phyloP scores from a whole-genome alignment of 1,140 invertebrate genomes.

The Drosophila prosaltans region DNA sequence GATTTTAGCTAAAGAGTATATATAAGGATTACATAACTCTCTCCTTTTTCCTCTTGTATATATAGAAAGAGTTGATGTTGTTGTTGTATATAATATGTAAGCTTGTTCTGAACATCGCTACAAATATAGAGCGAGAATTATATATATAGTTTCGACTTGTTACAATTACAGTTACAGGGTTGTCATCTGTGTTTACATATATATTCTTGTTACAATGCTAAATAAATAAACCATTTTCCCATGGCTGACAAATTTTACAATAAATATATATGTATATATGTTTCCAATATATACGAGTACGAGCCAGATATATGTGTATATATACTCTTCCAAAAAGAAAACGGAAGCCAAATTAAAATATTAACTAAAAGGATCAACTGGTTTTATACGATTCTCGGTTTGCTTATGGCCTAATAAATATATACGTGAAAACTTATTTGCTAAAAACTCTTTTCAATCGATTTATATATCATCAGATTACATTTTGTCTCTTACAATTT shows the following conservation, averaged over 20 bases:
- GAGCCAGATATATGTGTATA: conserved; percentile 8
- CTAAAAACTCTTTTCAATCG: conserved; percentile 33
- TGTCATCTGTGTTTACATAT: conserved; percentile 29
- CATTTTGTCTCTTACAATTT: conserved; percentile 11
- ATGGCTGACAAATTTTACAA: conserved; percentile 44
- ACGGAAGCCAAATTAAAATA: conserved; percentile 46
- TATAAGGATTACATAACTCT: conserved; percentile 74
- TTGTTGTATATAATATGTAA: conserved; percentile 36
- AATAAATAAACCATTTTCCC: conserved; percentile 60
- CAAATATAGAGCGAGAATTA: conserved; percentile 74
- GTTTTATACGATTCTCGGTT: conserved; percentile 43
- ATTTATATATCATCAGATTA: conserved; percentile 28
- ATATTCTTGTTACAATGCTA: conserved; percentile 36
- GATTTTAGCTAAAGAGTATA: conserved; percentile 67
- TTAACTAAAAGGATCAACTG: conserved; percentile 42
- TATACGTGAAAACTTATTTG: conserved; percentile 71
- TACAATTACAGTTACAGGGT: conserved; percentile 39
- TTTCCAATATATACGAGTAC: conserved; percentile 25
- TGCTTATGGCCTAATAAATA: conserved; percentile 72
- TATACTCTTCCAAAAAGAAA: conserved; percentile 19
- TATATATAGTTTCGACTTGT: conserved; percentile 52
- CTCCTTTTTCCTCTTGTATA: conserved; percentile 34
- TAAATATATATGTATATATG: conserved; percentile 35
- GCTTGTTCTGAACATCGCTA: conserved; percentile 65
- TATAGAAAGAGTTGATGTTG: conserved; percentile 52